These are phyloP conservation scores for Pseudomyrmex cubaensis DNA, from an alignment of 1,140 invertebrate species.

Conservation along the genomic window DNA sequence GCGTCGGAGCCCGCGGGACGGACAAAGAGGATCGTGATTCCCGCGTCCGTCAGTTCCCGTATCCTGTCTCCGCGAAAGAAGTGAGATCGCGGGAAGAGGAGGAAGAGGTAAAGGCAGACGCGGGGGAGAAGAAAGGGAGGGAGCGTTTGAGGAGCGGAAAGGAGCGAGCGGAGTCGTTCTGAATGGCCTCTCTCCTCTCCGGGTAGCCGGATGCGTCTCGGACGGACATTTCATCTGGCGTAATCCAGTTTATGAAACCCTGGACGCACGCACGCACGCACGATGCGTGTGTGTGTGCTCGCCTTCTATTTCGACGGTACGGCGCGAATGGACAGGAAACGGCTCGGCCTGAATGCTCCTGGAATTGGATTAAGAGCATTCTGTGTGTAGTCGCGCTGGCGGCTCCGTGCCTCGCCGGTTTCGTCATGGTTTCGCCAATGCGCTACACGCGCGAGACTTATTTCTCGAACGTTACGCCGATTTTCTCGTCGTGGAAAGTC, in stretches of 20 bases:
- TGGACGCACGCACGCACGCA: constrained; percentile 55
- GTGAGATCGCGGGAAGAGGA: constrained; percentile 75
- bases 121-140: background rate
- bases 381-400: constrained; percentile 49
- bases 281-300: constrained; percentile 57
- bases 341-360: constrained; percentile 76
- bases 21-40: constrained; percentile 75
- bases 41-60: constrained; percentile 71
- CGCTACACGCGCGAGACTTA: background rate
- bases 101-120: constrained; percentile 58
- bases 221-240: constrained; percentile 75
- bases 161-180: constrained; percentile 66
- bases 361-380: constrained; percentile 78
- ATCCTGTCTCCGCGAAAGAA: constrained; percentile 75
- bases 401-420: constrained; percentile 34
- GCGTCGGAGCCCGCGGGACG: constrained; percentile 67
- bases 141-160: constrained; percentile 44
- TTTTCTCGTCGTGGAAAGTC: constrained; percentile 32
- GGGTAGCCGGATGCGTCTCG: constrained; percentile 80
- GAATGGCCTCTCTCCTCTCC: constrained; percentile 77
- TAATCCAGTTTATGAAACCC: constrained; percentile 82
- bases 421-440: constrained; percentile 64
- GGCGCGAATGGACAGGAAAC: constrained; percentile 81
- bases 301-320: constrained; percentile 73
- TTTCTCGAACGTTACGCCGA: constrained; percentile 21